Conservation (phyloP, 2,797 vertebrate species). For the Cephalopachus bancanus region DNA sequence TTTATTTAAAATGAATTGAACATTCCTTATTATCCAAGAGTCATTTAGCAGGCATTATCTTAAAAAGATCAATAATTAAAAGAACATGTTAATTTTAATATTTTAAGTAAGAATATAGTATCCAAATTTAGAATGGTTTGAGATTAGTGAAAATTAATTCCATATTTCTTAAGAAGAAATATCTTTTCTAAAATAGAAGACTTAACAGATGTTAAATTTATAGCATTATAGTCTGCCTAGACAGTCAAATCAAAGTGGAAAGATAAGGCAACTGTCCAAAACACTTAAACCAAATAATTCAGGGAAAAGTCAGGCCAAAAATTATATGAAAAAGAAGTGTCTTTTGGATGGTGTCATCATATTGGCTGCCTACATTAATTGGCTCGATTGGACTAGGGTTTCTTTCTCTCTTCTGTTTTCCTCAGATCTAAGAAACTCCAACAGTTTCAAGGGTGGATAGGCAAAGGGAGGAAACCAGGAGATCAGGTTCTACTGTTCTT, state of each 20-base stretch:
- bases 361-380: neutral
- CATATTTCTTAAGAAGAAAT: constrained; percentile 57
- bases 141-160: constrained; percentile 58
- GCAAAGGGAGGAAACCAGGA: neutral
- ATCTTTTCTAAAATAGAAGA: constrained; percentile 57
- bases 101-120: constrained; percentile 23
- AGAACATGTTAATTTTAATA: constrained; percentile 49
- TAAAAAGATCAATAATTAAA: constrained; percentile 57
- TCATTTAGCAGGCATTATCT: constrained; percentile 26
- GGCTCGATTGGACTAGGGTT: neutral
- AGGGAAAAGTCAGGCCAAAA: neutral
- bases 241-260: constrained; percentile 59
- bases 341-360: constrained; percentile 6
- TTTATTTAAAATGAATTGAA: constrained; percentile 49
- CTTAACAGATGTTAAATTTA: constrained; percentile 51
- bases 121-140: constrained; percentile 43
- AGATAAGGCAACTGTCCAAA: constrained; percentile 59
- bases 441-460: neutral
- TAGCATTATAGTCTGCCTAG: constrained; percentile 37
- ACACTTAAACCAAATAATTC: constrained; percentile 1
- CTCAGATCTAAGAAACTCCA: neutral
- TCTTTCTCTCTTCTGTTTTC: neutral
- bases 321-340: constrained; percentile 53
- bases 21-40: constrained; percentile 19
- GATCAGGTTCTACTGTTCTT: neutral